These are phyloP conservation scores for Tympanuchus pallidicinctus DNA, from an alignment of 2,113 vertebrate species.

Conservation along the genomic window DNA sequence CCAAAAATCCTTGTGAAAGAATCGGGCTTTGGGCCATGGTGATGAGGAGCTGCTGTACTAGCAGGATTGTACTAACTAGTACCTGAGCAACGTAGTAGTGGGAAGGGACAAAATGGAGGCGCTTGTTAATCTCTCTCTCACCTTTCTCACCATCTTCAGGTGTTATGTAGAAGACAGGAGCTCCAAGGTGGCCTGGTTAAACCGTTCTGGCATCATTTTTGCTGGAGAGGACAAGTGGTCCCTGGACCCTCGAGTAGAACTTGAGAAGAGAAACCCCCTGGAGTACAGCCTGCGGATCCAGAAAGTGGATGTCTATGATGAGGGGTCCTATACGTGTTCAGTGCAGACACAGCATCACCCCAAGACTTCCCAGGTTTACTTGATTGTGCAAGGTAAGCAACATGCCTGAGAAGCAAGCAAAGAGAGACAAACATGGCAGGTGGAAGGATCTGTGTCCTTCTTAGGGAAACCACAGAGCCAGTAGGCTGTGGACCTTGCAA, in stretches of 20 bases:
- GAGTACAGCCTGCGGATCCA: slow-evolving; percentile 99
- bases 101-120: neutral
- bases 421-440: neutral
- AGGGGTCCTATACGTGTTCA: slow-evolving; percentile 96
- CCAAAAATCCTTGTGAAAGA: neutral
- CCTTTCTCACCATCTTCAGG: slow-evolving; percentile 75
- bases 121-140: neutral
- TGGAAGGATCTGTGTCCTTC: neutral
- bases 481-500: neutral
- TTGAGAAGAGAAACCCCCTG: slow-evolving; percentile 95
- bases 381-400: slow-evolving; percentile 96
- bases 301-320: slow-evolving; percentile 97
- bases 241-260: slow-evolving; percentile 94
- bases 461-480: neutral
- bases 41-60: neutral
- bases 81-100: neutral
- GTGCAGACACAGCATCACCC: slow-evolving; percentile 96
- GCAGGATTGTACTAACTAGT: neutral
- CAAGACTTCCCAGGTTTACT: slow-evolving; percentile 96
- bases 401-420: neutral
- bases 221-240: slow-evolving; percentile 99
- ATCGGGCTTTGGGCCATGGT: neutral
- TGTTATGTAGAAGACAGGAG: slow-evolving; percentile 98
- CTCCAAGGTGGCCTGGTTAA: slow-evolving; percentile 98
- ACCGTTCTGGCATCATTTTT: slow-evolving; percentile 99